phyloP scores from a whole-genome alignment of 2,113 vertebrate species.

The Chaenogobius annularis region DNA sequence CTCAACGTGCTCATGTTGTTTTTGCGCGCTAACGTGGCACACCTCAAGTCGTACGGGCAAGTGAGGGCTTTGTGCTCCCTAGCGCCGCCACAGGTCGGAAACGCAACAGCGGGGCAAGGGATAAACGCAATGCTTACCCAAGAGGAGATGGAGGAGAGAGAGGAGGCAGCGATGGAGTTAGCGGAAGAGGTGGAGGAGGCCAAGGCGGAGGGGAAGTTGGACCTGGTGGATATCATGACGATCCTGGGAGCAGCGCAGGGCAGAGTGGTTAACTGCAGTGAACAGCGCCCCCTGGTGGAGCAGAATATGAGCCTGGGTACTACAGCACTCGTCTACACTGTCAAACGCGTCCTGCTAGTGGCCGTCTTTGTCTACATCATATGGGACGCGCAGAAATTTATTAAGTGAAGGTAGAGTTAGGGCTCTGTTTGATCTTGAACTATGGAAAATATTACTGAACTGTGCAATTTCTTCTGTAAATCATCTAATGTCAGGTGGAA shows the following conservation, averaged over 20 bases:
- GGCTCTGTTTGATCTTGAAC: background rate
- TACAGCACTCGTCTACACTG: conserved; percentile 74
- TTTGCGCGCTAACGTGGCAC: conserved; percentile 85
- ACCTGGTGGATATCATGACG: conserved; percentile 94
- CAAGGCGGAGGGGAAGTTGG: conserved; percentile 80
- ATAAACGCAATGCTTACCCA: conserved; percentile 62
- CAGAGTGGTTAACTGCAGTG: conserved; percentile 70
- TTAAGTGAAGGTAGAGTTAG: conserved; percentile 56
- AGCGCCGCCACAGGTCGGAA: conserved; percentile 81
- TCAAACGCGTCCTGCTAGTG: conserved; percentile 76
- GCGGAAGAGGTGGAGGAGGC: conserved; percentile 74
- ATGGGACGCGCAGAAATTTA: conserved; percentile 80
- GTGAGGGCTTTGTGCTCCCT: conserved; percentile 85
- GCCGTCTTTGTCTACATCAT: conserved; percentile 74
- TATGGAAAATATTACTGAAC: background rate
- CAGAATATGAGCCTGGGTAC: conserved; percentile 81
- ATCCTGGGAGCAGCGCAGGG: conserved; percentile 84
- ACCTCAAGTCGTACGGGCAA: conserved; percentile 88
- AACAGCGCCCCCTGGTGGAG: conserved; percentile 77
- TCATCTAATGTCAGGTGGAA: background rate
- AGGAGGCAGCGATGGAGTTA: conserved; percentile 75
- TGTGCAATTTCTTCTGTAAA: background rate
- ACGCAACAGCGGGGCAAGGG: conserved; percentile 41
- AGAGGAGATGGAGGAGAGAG: conserved; percentile 73
- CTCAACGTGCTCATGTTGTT: conserved; percentile 93